phyloP scores from a whole-genome alignment of 2,888 invertebrate species.

The Mesorhabditis belari region DNA sequence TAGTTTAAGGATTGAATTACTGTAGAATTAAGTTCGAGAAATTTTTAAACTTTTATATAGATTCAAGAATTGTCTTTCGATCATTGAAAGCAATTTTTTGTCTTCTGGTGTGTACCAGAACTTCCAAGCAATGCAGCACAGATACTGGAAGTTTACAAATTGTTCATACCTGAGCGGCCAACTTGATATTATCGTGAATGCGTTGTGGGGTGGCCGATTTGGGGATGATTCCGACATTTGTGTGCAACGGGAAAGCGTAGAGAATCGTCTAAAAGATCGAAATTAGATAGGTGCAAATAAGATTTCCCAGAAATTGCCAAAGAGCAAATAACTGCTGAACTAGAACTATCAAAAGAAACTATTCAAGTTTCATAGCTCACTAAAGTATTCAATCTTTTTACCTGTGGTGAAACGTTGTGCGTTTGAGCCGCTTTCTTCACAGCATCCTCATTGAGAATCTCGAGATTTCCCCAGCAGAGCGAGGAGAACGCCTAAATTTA shows the following conservation, averaged over 20 bases:
- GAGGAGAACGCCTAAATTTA: slow-evolving; percentile 56
- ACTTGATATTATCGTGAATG: slow-evolving; percentile 26
- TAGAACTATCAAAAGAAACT: no score
- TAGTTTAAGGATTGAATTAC: no score
- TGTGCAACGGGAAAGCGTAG: slow-evolving; percentile 27
- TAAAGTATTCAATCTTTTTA: not conserved
- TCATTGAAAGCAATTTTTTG: no score
- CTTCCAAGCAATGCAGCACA: no score
- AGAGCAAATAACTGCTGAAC: no score
- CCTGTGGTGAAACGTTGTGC: slow-evolving; percentile 52
- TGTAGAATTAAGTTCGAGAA: no score
- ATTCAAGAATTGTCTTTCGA: no score
- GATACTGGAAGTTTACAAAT: not conserved
- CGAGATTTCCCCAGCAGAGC: slow-evolving; percentile 49
- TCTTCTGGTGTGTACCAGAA: no score
- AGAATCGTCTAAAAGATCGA: slow-evolving; percentile 22
- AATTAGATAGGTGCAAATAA: not conserved
- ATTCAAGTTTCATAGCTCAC: no score
- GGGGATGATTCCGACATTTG: slow-evolving; percentile 27
- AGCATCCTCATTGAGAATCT: slow-evolving; percentile 61
- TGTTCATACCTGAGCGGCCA: not conserved
- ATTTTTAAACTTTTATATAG: no score
- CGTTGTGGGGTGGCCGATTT: slow-evolving; percentile 29
- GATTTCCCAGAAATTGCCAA: no score
- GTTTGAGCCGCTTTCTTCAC: slow-evolving; percentile 63